A percentile compares a stretch with the other conserved stretches of the same genome.
phyloP scores from a whole-genome alignment of 1,140 invertebrate species.

The Lycorma delicatula region DNA sequence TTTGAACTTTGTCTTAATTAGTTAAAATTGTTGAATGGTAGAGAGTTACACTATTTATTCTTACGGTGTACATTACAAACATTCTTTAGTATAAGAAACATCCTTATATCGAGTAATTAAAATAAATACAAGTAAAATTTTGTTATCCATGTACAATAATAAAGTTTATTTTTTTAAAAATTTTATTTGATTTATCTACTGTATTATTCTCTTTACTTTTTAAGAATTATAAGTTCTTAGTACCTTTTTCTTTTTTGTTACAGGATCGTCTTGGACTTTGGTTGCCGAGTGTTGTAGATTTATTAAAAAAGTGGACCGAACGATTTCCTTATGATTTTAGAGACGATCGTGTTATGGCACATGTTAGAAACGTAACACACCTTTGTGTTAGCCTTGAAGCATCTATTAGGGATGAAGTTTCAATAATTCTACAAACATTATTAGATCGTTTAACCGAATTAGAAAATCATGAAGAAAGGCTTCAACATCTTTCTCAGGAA shows the following conservation, averaged over 20 bases:
- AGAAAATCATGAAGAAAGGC: slow-evolving; percentile 76
- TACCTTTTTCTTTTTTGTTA: slow-evolving; percentile 7
- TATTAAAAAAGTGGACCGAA: slow-evolving; percentile 86
- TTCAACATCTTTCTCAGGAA: slow-evolving; percentile 39
- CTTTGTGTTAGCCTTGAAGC: slow-evolving; percentile 56
- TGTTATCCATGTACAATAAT: too few species aligned
- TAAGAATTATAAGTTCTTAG: too few species aligned
- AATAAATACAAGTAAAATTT: too few species aligned
- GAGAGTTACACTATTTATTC: too few species aligned
- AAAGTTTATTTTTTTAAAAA: too few species aligned
- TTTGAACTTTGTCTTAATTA: too few species aligned
- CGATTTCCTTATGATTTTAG: slow-evolving; percentile 95
- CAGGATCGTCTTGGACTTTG: slow-evolving; percentile 48
- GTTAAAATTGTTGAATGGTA: too few species aligned
- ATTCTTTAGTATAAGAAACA: too few species aligned
- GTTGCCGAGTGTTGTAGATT: slow-evolving; percentile 61
- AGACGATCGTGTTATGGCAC: slow-evolving; percentile 87
- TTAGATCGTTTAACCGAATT: slow-evolving; percentile 69
- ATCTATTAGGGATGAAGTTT: slow-evolving; percentile 58
- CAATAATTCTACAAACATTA: slow-evolving; percentile 73
- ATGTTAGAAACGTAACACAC: slow-evolving; percentile 80
- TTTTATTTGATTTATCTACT: too few species aligned
- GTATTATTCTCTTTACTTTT: too few species aligned
- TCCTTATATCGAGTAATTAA: too few species aligned
- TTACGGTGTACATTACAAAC: too few species aligned